Percentiles rank a stretch among this genome's conserved stretches.
Conservation (phyloP, 2,797 vertebrate genomes). For the Molossus molossus region DNA sequence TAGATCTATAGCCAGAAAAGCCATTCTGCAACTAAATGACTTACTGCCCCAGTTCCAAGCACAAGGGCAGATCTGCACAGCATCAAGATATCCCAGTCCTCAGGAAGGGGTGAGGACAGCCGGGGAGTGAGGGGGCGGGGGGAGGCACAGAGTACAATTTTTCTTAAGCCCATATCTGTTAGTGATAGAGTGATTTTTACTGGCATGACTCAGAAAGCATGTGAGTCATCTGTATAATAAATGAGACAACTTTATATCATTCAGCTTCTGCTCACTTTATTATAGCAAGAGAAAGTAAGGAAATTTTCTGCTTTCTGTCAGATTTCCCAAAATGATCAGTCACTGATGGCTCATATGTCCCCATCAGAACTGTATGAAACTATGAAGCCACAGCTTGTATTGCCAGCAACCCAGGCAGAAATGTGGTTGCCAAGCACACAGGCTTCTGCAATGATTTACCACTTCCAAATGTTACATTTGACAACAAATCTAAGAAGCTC, state of each 20-base stretch:
- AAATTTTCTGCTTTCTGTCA: constrained; percentile 87
- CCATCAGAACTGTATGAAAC: constrained; percentile 78
- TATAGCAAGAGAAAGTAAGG: constrained; percentile 85
- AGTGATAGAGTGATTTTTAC: constrained; percentile 83
- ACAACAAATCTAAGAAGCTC: constrained; percentile 76
- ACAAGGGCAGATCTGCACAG: constrained; percentile 74
- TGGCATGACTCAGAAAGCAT: constrained; percentile 88
- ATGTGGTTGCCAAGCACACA: constrained; percentile 74
- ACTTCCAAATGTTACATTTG: constrained; percentile 81
- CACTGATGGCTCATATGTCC: constrained; percentile 83
- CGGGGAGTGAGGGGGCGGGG: too few relatives aligned
- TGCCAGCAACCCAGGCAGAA: constrained; percentile 81
- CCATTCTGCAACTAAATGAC: constrained; percentile 77
- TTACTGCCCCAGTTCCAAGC: constrained; percentile 77
- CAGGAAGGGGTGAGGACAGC: not conserved
- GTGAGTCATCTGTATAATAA: constrained; percentile 87
- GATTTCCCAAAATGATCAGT: constrained; percentile 86
- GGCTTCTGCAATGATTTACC: constrained; percentile 79
- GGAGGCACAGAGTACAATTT: constrained; percentile 69
- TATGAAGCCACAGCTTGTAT: constrained; percentile 71
- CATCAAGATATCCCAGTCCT: constrained; percentile 64
- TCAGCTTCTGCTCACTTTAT: constrained; percentile 87
- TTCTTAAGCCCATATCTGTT: constrained; percentile 85
- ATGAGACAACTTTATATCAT: constrained; percentile 88
- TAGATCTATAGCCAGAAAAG: constrained; percentile 68